Base-by-base conservation (phyloP, 2,888 invertebrate species). In the Xestia ashworthii region DNA sequence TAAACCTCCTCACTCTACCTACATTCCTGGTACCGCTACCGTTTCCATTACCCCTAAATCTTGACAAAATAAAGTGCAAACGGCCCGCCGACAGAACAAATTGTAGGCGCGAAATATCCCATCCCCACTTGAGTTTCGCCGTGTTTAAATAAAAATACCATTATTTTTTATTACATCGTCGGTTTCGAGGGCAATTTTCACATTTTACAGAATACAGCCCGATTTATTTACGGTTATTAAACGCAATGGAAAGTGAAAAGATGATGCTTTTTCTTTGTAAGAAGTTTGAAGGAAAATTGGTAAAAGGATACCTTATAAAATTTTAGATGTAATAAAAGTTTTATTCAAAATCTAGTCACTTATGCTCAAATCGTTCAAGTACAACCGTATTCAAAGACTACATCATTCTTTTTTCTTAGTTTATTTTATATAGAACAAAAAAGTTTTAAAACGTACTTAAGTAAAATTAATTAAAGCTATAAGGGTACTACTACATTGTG, bases 51-150 rank as follows among this genome's bases (percentile, higher is more conserved):
- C 69, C 46, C 70, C 53, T 85, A 88, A 78, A 87, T 89, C 88
- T 69, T 72, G 76, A 74, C 65, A 81, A 82, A 81, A 89, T 87
- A 89, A 87, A 88, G 89, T 90, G 89, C 87, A 90, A 92, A 91
- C 91, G 89, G 85, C 84, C 82, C 78, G 79, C 85, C 73, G 86
- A 84, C 89, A 82, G 78, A 78, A 86, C 88, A 89, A 91, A 90
- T 89, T 89, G 88, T 88, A 91, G 92, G 89, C 91, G 91, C 81
- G 88, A 91, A 91, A 90, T 91, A 91, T 88, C 90, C 87, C 85
- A 85, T 79, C 80, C 76, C 83, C 83, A 86, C 89, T 88, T 80
- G 82, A 84, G 81, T 55, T 60, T 72, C 78, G 44, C 72, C 80
- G 82, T 74, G 81, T 87, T 91, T 88, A 86, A 91, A 91, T 91